A percentile compares a stretch with the other conserved stretches of the same genome.
Evolutionary conservation across 2,113 vertebrate species (phyloP).

Genomic region (Anthoscopus minutus): DNA sequence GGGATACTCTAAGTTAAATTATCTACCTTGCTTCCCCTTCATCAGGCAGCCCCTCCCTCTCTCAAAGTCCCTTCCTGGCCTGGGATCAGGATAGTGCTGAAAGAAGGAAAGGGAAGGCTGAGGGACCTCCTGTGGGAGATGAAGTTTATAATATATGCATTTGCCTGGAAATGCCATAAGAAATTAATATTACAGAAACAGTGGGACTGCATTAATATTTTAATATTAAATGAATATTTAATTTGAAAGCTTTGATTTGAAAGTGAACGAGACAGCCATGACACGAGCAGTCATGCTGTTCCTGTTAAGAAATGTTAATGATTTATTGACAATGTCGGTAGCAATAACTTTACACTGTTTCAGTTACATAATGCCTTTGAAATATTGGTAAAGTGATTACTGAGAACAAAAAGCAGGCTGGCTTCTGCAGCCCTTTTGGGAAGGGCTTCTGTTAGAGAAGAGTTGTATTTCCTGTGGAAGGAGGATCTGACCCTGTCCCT

Average conservation of each 20-base stretch:
- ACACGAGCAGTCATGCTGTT: constrained; percentile 55
- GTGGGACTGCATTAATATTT: constrained; percentile 76
- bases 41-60: not conserved
- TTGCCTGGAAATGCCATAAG: constrained; percentile 78
- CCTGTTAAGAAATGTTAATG: constrained; percentile 66
- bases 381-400: constrained; percentile 50
- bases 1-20: constrained; percentile 5
- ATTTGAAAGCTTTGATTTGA: constrained; percentile 72
- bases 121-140: constrained; percentile 53
- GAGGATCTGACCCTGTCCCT: not conserved
- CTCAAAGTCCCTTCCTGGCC: not conserved
- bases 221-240: constrained; percentile 78
- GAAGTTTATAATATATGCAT: constrained; percentile 67
- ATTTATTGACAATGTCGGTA: constrained; percentile 63
- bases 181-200: constrained; percentile 81
- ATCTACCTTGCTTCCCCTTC: constrained; percentile 30
- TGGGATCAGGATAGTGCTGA: not conserved
- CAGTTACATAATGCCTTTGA: constrained; percentile 59
- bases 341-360: constrained; percentile 56
- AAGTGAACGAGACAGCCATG: constrained; percentile 68
- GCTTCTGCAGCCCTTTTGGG: constrained; percentile 9
- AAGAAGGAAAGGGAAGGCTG: constrained; percentile 21
- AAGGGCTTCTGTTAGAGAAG: not conserved
- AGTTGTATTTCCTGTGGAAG: not conserved
- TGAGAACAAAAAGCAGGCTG: constrained; percentile 37